Conservation (phyloP, 2,888 invertebrate genomes). For the Cerastoderma edule region DNA sequence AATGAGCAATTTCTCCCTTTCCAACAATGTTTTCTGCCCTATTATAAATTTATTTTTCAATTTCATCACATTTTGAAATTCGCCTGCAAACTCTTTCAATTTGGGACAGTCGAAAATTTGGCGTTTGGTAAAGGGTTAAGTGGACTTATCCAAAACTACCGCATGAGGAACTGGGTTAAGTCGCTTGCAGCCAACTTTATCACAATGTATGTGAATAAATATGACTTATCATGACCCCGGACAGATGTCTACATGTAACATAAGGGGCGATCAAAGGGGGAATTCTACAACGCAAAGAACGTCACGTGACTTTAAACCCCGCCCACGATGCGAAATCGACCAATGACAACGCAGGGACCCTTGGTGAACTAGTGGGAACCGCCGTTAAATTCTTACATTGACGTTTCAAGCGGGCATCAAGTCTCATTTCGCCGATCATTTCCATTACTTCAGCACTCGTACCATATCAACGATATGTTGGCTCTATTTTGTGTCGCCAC, state of each 20-base stretch:
- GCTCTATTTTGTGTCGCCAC: slow-evolving; percentile 33
- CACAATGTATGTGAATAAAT: slow-evolving; percentile 11
- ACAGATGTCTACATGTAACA: slow-evolving; percentile 17
- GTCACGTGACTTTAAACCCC: background rate
- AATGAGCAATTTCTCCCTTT: too few species aligned
- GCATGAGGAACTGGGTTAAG: too few species aligned
- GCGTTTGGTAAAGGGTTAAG: too few species aligned
- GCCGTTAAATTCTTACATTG: slow-evolving; percentile 19
- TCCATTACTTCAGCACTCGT: slow-evolving; percentile 23
- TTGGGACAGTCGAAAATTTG: too few species aligned
- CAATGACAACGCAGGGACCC: background rate
- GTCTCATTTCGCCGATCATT: slow-evolving; percentile 10
- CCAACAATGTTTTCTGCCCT: too few species aligned
- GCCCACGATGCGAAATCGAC: background rate
- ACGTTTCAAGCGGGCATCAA: background rate
- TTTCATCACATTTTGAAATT: too few species aligned
- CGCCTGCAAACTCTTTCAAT: too few species aligned
- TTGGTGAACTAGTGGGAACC: background rate
- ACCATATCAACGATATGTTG: slow-evolving; percentile 17
- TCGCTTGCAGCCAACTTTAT: slow-evolving; percentile 9
- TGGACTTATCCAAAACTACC: too few species aligned
- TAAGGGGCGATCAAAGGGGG: background rate
- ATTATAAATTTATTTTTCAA: too few species aligned
- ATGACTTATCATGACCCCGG: slow-evolving; percentile 20
- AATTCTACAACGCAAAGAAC: background rate